These are phyloP conservation scores for Florisuga fusca DNA, from an alignment of 2,797 vertebrate genomes.

Conservation along the genomic window DNA sequence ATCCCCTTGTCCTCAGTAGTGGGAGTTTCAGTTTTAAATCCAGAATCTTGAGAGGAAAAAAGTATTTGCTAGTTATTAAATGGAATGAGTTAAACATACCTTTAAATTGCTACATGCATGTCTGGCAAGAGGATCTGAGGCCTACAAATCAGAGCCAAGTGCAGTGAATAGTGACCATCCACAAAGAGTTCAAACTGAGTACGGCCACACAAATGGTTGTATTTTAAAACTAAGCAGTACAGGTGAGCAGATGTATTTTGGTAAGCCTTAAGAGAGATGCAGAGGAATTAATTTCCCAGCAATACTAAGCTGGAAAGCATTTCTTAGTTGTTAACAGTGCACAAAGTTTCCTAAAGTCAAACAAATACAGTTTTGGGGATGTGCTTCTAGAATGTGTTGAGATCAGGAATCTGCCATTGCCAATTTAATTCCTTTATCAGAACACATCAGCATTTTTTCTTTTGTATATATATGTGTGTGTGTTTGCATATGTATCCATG, in stretches of 20 bases:
- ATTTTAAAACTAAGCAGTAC: neutral
- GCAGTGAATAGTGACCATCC: neutral
- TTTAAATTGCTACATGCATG: neutral
- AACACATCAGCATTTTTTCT: neutral
- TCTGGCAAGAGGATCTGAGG: neutral
- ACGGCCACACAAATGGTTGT: neutral
- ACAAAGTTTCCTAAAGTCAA: neutral
- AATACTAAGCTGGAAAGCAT: neutral
- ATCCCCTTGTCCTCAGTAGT: neutral
- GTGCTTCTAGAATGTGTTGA: neutral
- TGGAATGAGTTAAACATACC: neutral
- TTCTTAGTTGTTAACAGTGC: neutral
- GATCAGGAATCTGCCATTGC: neutral
- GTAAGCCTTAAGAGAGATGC: neutral
- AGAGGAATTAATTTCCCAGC: neutral
- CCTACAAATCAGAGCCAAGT: neutral
- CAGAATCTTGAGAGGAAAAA: neutral
- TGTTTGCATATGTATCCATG: neutral
- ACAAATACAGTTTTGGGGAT: neutral
- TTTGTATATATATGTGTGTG: neutral
- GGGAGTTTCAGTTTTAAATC: neutral
- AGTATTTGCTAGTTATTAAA: neutral
- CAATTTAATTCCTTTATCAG: neutral
- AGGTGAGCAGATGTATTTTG: neutral
- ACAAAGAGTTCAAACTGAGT: neutral